Evolutionary conservation across 2,113 vertebrate genomes (phyloP).

Genomic region (Platichthys stellatus): DNA sequence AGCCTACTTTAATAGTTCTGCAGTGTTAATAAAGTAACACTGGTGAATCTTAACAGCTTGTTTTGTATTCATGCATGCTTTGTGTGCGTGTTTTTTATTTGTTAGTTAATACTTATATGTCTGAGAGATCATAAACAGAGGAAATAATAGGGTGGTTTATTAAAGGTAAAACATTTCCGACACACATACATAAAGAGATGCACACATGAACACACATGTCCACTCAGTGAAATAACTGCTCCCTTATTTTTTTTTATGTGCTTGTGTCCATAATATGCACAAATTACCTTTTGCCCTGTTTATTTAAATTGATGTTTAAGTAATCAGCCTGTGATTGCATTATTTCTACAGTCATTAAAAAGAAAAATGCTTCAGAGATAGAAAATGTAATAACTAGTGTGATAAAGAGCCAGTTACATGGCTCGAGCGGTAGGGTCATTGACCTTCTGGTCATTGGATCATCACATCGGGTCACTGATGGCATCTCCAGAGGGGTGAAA

Average conservation of each 20-base stretch:
- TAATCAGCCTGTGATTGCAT: not conserved
- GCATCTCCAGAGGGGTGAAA: conserved; percentile 18
- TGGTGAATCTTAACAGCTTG: conserved; percentile 56
- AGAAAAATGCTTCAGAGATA: conserved; percentile 6
- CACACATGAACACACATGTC: not conserved
- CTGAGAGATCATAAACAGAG: not conserved
- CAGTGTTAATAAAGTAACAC: conserved; percentile 56
- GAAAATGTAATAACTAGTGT: not conserved
- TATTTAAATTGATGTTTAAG: conserved; percentile 7
- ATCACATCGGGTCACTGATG: conserved; percentile 16
- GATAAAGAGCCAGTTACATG: not conserved
- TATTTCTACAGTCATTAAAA: conserved; percentile 16
- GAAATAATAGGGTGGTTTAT: conserved; percentile 20
- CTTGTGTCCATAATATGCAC: conserved; percentile 6
- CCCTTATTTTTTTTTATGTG: not conserved
- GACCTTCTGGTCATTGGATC: conserved; percentile 24
- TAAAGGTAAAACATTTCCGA: not conserved
- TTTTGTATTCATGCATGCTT: conserved; percentile 53
- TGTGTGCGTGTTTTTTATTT: conserved; percentile 1
- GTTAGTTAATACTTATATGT: conserved; percentile 1
- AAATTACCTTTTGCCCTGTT: conserved; percentile 4
- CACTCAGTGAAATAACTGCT: not conserved
- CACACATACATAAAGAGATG: not conserved
- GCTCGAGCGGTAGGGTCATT: conserved; percentile 3
- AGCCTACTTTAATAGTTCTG: conserved; percentile 45